Evolutionary conservation across 2,113 vertebrate species (phyloP).

Genomic region (Potamarius usumacintae): DNA sequence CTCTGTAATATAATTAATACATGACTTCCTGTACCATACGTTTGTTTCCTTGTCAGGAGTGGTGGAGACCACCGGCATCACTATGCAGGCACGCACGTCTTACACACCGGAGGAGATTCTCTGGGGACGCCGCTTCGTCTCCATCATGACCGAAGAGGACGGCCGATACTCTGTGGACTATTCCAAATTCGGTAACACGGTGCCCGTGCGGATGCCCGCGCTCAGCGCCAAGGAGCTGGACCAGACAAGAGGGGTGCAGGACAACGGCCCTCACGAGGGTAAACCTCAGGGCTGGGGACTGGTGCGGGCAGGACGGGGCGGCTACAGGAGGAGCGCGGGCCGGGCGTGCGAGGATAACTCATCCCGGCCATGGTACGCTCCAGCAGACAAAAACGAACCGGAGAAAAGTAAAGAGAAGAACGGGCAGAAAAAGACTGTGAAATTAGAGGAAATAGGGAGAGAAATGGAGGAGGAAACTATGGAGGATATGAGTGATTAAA

Average conservation of each 20-base stretch:
- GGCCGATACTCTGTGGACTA: conserved; percentile 79
- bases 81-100: conserved; percentile 81
- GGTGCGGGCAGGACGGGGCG: conserved; percentile 73
- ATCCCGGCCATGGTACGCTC: conserved; percentile 67
- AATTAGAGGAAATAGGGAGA: conserved; percentile 73
- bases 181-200: conserved; percentile 83
- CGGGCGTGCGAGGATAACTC: conserved; percentile 57
- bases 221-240: conserved; percentile 79
- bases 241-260: conserved; percentile 68
- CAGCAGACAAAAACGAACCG: conserved; percentile 50
- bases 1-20: background rate
- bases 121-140: conserved; percentile 81
- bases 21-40: background rate
- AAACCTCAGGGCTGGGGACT: conserved; percentile 73
- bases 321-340: conserved; percentile 71
- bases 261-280: conserved; percentile 51
- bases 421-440: conserved; percentile 69
- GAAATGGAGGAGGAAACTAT: conserved; percentile 57
- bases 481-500: conserved; percentile 61
- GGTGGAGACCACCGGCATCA: conserved; percentile 82
- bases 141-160: conserved; percentile 80
- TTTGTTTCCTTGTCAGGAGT: conserved; percentile 66
- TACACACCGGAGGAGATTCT: conserved; percentile 81
- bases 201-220: conserved; percentile 69
- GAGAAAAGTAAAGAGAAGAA: conserved; percentile 53